These are phyloP conservation scores for Bradypus variegatus DNA, from an alignment of 2,797 vertebrate species.

Conservation along the genomic window DNA sequence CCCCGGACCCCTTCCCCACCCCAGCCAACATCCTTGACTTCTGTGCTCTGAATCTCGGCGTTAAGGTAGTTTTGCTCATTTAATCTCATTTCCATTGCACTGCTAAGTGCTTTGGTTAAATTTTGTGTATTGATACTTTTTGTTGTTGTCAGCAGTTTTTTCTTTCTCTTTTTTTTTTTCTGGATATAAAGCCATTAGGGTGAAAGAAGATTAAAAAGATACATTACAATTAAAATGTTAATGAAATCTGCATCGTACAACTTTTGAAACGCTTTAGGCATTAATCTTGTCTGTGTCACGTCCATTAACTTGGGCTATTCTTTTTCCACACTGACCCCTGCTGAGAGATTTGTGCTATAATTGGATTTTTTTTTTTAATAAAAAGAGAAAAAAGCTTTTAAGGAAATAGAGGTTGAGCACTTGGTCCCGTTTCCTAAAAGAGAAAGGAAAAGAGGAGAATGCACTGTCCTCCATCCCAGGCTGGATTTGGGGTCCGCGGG, in stretches of 20 bases:
- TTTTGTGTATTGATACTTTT: conserved; percentile 70
- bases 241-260: conserved; percentile 73
- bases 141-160: conserved; percentile 75
- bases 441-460: neutral
- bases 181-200: conserved; percentile 71
- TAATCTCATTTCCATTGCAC: conserved; percentile 56
- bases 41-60: neutral
- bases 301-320: conserved; percentile 68
- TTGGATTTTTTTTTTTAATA: conserved; percentile 70
- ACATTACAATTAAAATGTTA: conserved; percentile 81
- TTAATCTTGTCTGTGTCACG: conserved; percentile 68
- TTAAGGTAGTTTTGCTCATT: conserved; percentile 53
- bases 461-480: too few relatives aligned
- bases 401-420: conserved; percentile 56
- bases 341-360: conserved; percentile 73
- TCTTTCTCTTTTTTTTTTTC: conserved; percentile 25
- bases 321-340: conserved; percentile 77
- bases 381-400: conserved; percentile 49
- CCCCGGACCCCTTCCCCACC: too few relatives aligned
- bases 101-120: conserved; percentile 64
- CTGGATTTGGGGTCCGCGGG: too few relatives aligned
- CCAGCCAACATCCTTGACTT: neutral
- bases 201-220: conserved; percentile 78
- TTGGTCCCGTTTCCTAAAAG: neutral
- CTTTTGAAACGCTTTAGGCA: conserved; percentile 70